Conservation (phyloP, 2,888 invertebrate genomes). For the Bugula neritina region DNA sequence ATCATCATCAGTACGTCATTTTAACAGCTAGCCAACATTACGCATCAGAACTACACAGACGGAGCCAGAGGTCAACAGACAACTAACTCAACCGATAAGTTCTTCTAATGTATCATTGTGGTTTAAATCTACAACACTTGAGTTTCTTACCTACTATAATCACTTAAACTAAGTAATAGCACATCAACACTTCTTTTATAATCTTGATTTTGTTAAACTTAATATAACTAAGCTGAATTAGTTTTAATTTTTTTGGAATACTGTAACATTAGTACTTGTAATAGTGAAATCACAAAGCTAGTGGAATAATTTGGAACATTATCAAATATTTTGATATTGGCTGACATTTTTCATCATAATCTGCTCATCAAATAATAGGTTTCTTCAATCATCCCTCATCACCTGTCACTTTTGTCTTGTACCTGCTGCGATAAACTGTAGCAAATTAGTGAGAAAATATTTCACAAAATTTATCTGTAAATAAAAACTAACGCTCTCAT, state of each 20-base stretch:
- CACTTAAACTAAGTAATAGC: not conserved
- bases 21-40: not conserved
- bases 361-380: not conserved
- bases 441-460: not conserved
- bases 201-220: not conserved
- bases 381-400: not conserved
- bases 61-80: not conserved
- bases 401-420: not conserved
- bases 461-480: no score
- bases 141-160: not conserved
- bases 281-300: not conserved
- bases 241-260: not conserved
- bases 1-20: no score
- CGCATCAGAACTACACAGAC: not conserved
- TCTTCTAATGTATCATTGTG: not conserved
- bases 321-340: not conserved
- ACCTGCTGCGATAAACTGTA: not conserved
- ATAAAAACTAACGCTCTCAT: no score
- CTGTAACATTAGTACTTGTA: not conserved
- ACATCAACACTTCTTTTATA: not conserved
- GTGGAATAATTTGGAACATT: not conserved
- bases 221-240: not conserved
- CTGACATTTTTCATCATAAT: not conserved
- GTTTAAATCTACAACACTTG: not conserved
- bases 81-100: not conserved